Evolutionary conservation across 2,113 vertebrate species (phyloP), one percentile per base, ranked within the genome.

Genomic region (Pelvicachromis taeniatus): DNA sequence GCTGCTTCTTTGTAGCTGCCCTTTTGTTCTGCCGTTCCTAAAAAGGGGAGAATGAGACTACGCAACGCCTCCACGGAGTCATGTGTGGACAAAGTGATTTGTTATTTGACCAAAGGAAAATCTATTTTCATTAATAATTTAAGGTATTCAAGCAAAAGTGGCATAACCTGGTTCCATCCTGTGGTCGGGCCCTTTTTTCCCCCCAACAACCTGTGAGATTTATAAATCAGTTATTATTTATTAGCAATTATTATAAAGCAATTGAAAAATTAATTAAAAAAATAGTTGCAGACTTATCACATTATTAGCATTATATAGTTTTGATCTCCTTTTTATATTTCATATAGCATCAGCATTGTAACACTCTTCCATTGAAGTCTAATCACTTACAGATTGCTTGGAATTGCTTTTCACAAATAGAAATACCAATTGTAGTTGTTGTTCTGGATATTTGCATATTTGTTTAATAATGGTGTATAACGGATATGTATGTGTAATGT

Each of bases 1-100:
- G 70, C 58, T 4, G 29, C 55, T 85, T 85, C 73, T 84, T 77
- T 85, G 4, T 21, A 17, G 40, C 38, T 42, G 56, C 48, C 35
- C 77, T 89, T 91, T 91, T 89, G 77, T 89, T 83, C 82, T 86
- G 81, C 17, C 4, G 4, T 55, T 83, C 11, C 33, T 73, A 45
- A 83, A 78, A 23, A 84, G 26, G 31, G 13, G 12, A 42, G 38
- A 19, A 55, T 11, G 53, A 85, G 78, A 65, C 86, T 84, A 85
- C 31, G 16, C 5, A 45, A 38, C 7, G 59, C 81, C 33, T 75
- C 16, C 16, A 56, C 23, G 4, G 21, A 75, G 79, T 38, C 38
- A 23, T 42, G 54, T 23, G 6, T 61, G 56, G 31, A 81, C 65
- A 10, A 85, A 77, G 82, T n/a, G 8, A 45, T 58, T 73, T 63